Conservation (phyloP, 2,888 invertebrate species). For the Zhengitettix transpicula region DNA sequence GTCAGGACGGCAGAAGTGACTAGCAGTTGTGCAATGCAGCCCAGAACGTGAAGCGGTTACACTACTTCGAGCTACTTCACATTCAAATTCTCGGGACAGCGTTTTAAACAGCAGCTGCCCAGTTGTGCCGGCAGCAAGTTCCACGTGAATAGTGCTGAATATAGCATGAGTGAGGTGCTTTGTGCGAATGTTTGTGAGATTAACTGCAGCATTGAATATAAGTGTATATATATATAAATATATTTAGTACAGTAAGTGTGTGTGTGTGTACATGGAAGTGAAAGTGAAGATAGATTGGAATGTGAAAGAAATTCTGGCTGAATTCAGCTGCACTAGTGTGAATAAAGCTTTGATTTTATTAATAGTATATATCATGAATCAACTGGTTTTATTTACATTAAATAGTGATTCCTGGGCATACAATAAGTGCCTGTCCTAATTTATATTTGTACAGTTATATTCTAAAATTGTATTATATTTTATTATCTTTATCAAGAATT, state of each 20-base stretch:
- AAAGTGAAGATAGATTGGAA: not conserved
- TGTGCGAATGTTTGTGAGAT: no score
- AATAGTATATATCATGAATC: not conserved
- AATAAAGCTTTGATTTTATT: not conserved
- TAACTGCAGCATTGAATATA: no score
- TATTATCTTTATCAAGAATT: no score
- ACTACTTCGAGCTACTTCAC: slow-evolving; percentile 41
- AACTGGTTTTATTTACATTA: not conserved
- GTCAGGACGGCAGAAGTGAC: slow-evolving; percentile 80
- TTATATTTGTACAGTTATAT: no score
- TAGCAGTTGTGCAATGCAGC: slow-evolving; percentile 50
- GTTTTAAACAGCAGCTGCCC: slow-evolving; percentile 27
- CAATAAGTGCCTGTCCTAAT: no score
- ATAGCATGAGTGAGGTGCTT: no score
- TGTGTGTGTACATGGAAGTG: not conserved
- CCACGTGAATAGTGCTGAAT: not conserved
- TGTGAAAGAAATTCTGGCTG: not conserved
- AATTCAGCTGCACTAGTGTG: not conserved
- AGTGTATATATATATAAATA: no score
- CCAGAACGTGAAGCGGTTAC: slow-evolving; percentile 46
- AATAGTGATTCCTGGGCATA: no score
- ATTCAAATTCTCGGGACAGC: slow-evolving; percentile 44
- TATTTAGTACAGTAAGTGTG: not conserved
- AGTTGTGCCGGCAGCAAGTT: not conserved
- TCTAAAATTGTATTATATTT: no score